Conservation (phyloP, 1,140 invertebrate species). For the Cheumatopsyche charites region DNA sequence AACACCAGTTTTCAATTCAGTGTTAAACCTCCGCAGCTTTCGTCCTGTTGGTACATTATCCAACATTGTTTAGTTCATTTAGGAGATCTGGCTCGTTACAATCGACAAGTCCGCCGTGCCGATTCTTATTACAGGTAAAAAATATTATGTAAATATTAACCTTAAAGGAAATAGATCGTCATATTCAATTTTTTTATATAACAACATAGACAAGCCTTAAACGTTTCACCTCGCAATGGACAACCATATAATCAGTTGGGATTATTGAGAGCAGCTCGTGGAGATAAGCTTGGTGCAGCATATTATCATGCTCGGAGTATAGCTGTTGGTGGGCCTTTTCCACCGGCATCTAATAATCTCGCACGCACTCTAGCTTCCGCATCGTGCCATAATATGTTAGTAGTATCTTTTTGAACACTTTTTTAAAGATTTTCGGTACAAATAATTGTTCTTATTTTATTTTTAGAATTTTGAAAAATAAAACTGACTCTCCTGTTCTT, state of each 20-base stretch:
- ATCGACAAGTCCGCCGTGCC: conserved; percentile 78
- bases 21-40: conserved; percentile 65
- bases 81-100: conserved; percentile 84
- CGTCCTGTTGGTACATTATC: conserved; percentile 81
- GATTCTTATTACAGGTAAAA: conserved; percentile 79
- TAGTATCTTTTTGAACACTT: not conserved
- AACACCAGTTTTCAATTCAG: conserved; percentile 51
- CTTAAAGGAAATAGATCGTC: too few relatives aligned
- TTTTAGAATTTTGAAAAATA: not conserved
- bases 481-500: conserved; percentile 12
- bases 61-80: conserved; percentile 87
- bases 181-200: conserved; percentile 3
- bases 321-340: conserved; percentile 81
- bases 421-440: conserved; percentile 50
- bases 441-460: conserved; percentile 55
- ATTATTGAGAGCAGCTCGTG: conserved; percentile 77
- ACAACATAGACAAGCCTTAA: conserved; percentile 72
- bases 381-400: conserved; percentile 50
- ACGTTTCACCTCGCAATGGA: conserved; percentile 79
- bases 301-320: conserved; percentile 85
- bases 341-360: conserved; percentile 80
- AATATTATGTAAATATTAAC: too few relatives aligned
- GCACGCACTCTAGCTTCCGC: conserved; percentile 68
- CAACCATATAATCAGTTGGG: conserved; percentile 90
- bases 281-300: conserved; percentile 80